A percentile compares a stretch with the other conserved stretches of the same genome.
These are phyloP conservation scores for Myzus persicae DNA, from an alignment of 1,140 invertebrate species.

Conservation along the genomic window DNA sequence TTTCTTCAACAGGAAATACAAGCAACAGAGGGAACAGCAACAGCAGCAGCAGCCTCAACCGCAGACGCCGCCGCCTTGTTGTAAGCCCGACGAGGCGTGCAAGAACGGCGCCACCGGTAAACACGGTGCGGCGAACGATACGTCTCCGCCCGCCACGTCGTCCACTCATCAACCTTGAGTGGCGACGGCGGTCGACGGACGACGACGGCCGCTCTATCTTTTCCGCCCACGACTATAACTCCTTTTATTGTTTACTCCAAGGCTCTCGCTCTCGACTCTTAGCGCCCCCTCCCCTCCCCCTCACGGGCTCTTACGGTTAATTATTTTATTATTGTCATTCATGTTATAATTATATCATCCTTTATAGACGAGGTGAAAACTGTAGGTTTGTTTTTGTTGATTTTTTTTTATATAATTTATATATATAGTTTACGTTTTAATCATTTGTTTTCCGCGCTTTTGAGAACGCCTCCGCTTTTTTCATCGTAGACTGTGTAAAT, in stretches of 20 bases:
- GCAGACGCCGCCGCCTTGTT: not conserved
- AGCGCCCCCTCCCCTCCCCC: not conserved
- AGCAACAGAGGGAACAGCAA: not conserved
- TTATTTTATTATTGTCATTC: not conserved
- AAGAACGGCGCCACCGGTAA: not conserved
- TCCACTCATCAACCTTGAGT: not conserved
- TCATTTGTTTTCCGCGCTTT: not conserved
- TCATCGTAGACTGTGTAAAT: not conserved
- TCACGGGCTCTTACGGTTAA: not conserved
- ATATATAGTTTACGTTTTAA: not conserved
- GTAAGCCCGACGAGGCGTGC: not conserved
- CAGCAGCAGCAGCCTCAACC: not conserved
- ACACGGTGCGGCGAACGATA: not conserved
- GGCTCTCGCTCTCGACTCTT: not conserved
- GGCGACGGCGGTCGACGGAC: not conserved
- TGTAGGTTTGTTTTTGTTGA: not conserved
- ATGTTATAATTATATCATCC: not conserved
- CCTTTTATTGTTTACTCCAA: not conserved
- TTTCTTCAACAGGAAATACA: slow-evolving; percentile 51
- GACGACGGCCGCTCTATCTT: not conserved
- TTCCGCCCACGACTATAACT: not conserved
- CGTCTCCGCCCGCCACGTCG: not conserved
- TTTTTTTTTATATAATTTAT: not conserved
- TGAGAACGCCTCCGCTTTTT: not conserved
- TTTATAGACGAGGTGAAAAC: not conserved